phyloP scores from a whole-genome alignment of 2,797 vertebrate species.

The Enteromius fasciolatus region DNA sequence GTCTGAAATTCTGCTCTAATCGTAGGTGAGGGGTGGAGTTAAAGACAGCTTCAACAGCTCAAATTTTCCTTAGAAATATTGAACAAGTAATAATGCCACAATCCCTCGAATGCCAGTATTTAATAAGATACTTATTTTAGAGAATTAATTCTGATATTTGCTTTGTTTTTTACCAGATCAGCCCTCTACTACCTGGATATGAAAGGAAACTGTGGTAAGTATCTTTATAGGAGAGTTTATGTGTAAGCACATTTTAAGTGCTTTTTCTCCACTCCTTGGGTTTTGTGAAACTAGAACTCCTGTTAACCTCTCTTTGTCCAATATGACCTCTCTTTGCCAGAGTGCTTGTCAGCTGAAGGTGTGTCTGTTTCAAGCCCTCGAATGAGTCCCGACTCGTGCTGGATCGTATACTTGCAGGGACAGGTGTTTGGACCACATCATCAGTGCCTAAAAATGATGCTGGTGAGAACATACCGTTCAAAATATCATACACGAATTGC shows the following conservation, averaged over 20 bases:
- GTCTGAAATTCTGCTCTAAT: slow-evolving; percentile 82
- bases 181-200: slow-evolving; percentile 74
- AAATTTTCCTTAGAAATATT: neutral
- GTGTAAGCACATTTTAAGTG: slow-evolving; percentile 11
- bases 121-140: neutral
- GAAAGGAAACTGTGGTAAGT: slow-evolving; percentile 78
- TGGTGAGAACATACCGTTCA: slow-evolving; percentile 64
- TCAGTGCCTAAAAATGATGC: slow-evolving; percentile 79
- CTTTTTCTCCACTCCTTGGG: neutral
- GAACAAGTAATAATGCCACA: neutral
- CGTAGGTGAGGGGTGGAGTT: slow-evolving; percentile 71
- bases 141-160: neutral
- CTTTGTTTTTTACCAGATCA: slow-evolving; percentile 69
- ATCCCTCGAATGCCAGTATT: neutral
- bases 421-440: slow-evolving; percentile 81
- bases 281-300: neutral
- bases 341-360: slow-evolving; percentile 72
- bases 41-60: neutral
- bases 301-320: neutral
- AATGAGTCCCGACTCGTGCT: slow-evolving; percentile 77
- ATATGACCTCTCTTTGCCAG: slow-evolving; percentile 60
- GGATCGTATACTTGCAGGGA: slow-evolving; percentile 78
- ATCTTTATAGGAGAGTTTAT: neutral
- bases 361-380: slow-evolving; percentile 76
- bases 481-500: neutral